Evolutionary conservation across 2,113 vertebrate species (phyloP), one percentile per base, ranked within the genome.

Genomic region (Synodontis membranacea): DNA sequence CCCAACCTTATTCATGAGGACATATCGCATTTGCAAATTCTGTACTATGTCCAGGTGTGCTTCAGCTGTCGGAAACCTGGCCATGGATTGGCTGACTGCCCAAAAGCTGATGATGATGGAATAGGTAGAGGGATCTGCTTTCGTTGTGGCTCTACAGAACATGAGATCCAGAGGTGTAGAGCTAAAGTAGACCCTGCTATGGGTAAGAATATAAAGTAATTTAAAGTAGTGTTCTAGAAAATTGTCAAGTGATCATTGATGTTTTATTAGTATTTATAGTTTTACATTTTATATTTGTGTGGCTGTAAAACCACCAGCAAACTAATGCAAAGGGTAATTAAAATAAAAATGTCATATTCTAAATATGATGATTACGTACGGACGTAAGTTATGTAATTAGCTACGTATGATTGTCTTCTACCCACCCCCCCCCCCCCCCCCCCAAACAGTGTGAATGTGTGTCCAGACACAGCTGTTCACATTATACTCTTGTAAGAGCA

Each of bases 41-140:
- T 83, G 3, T 54, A 50, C 23, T 50, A 21, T 85, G 15, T 74
- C 4, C 89, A 99, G 98, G 91, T 99, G 0, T 99, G 98, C 91
- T 99, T 99, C 90, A 96, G 98, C 92, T 99, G 98, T 90, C 95
- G 97, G 90, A 96, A 97, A 9, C 96, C 97, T 0, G 98, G 98
- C 34, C 98, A 99, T 0, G 97, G 97, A 0, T 74, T 99, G 91
- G 96, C 97, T 9, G 97, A 99, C 88, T 99, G 98, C 87, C 96
- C 97, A 0, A 96, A 96, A 4, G 96, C 95, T 0, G 95, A 94
- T 52, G 97, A 96, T 85, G 95, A 95, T 15, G 98, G 99, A 87
- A 96, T 95, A 95, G 97, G 97, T 5, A 94, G 94, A 0, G 98
- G 96, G 7, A 98, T 99, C 91, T 99, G 98, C 82, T 99, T 96